phyloP scores from a whole-genome alignment of 92 coral and sea anemone genomes.

The Diadumene lineata region DNA sequence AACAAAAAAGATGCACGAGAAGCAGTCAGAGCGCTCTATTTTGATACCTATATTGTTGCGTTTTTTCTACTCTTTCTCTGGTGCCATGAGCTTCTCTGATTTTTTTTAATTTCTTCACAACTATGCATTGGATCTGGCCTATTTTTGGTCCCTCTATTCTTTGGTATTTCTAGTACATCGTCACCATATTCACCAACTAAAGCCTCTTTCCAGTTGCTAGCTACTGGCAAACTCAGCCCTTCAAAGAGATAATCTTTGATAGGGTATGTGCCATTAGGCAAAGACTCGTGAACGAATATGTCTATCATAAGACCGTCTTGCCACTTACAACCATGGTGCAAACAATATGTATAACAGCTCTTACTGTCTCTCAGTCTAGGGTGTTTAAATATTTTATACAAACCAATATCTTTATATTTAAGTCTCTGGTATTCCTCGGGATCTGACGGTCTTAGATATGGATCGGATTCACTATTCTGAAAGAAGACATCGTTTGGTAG shows the following conservation, averaged over 20 bases:
- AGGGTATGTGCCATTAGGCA: constrained; percentile 51
- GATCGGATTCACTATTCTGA: constrained; percentile 65
- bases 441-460: constrained; percentile 46
- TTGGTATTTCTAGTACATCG: constrained; percentile 55
- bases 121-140: constrained; percentile 57
- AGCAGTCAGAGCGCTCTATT: too few relatives aligned
- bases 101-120: constrained; percentile 60
- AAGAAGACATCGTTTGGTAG: constrained; percentile 67
- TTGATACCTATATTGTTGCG: background rate
- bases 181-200: constrained; percentile 42
- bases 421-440: background rate
- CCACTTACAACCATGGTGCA: constrained; percentile 43
- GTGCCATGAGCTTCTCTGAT: too few relatives aligned
- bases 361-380: constrained; percentile 67
- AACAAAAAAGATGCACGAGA: too few relatives aligned
- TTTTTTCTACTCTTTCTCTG: too few relatives aligned
- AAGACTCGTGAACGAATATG: constrained; percentile 31
- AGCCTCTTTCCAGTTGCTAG: constrained; percentile 51
- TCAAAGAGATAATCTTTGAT: constrained; percentile 59
- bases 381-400: constrained; percentile 46
- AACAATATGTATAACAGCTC: constrained; percentile 70
- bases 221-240: constrained; percentile 66
- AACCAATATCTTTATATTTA: constrained; percentile 61
- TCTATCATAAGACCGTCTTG: constrained; percentile 73
- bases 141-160: constrained; percentile 24